Evolutionary conservation across 2,888 invertebrate species (phyloP).

Genomic region (Buathra laborator): DNA sequence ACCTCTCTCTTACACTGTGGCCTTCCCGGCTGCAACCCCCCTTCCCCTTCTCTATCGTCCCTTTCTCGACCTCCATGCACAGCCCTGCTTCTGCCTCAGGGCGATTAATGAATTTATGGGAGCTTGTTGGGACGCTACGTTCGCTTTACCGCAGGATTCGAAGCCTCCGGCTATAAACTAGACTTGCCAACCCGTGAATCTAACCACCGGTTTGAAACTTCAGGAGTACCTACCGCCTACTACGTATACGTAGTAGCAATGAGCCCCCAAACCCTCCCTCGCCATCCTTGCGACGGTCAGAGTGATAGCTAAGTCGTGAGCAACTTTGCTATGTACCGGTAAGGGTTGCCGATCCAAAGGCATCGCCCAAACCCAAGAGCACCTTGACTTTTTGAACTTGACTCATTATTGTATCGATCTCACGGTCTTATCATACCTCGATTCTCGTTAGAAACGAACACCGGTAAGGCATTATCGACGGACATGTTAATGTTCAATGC

Average conservation of each 20-base stretch:
- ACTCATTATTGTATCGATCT: slow-evolving; percentile 9
- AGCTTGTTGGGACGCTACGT: slow-evolving; percentile 77
- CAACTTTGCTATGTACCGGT: slow-evolving; percentile 26
- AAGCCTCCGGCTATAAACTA: slow-evolving; percentile 80
- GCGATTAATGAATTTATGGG: slow-evolving; percentile 82
- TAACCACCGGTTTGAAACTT: slow-evolving; percentile 76
- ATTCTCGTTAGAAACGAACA: slow-evolving; percentile 1
- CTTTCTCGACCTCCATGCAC: slow-evolving; percentile 64
- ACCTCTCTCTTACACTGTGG: slow-evolving; percentile 50
- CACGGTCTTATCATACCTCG: background rate
- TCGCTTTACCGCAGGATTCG: slow-evolving; percentile 79
- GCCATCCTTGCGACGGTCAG: slow-evolving; percentile 31
- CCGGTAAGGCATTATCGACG: background rate
- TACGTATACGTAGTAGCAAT: slow-evolving; percentile 54
- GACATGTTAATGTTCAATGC: background rate
- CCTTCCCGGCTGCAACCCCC: slow-evolving; percentile 8
- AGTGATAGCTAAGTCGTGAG: slow-evolving; percentile 49
- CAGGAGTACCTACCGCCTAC: slow-evolving; percentile 60
- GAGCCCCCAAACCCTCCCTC: slow-evolving; percentile 16
- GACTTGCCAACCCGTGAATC: slow-evolving; percentile 80
- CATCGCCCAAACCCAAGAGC: background rate
- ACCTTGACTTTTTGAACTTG: slow-evolving; percentile 39
- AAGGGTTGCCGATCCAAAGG: slow-evolving; percentile 3
- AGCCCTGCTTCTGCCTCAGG: slow-evolving; percentile 72
- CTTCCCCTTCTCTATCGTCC: slow-evolving; percentile 47